A percentile compares a stretch with the other conserved stretches of the same genome.
Conservation (phyloP, 1,140 invertebrate genomes). For the Dreissena rostriformis region DNA sequence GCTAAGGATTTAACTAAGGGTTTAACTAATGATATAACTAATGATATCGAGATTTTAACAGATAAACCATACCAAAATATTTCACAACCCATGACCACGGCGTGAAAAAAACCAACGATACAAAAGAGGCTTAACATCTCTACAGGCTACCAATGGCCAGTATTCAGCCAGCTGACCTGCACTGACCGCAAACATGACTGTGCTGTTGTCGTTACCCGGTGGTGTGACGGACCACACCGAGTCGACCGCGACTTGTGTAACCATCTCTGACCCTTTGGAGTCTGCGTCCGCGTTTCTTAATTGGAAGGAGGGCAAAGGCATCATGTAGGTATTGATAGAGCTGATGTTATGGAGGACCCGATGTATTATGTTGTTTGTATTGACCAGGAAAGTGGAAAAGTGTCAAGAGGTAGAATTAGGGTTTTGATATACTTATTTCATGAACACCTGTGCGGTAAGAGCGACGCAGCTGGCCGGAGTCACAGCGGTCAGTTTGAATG, state of each 20-base stretch:
- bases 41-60: no score
- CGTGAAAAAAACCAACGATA: no score
- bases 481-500: not conserved
- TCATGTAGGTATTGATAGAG: not conserved
- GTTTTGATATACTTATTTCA: not conserved
- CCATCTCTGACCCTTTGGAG: not conserved
- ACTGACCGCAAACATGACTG: not conserved
- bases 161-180: not conserved
- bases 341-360: not conserved
- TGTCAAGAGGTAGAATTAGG: slow-evolving; percentile 1
- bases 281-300: not conserved
- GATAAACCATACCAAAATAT: no score
- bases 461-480: not conserved
- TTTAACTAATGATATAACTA: no score
- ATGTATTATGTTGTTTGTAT: slow-evolving; percentile 2
- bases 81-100: no score
- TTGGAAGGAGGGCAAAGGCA: not conserved
- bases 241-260: not conserved
- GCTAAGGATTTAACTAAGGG: no score
- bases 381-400: not conserved
- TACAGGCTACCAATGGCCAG: no score
- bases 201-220: not conserved
- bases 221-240: not conserved
- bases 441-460: not conserved
- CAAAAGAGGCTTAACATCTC: no score